Evolutionary conservation across 92 coral and sea anemone species (phyloP).

Genomic region (Meandrina meandrites): DNA sequence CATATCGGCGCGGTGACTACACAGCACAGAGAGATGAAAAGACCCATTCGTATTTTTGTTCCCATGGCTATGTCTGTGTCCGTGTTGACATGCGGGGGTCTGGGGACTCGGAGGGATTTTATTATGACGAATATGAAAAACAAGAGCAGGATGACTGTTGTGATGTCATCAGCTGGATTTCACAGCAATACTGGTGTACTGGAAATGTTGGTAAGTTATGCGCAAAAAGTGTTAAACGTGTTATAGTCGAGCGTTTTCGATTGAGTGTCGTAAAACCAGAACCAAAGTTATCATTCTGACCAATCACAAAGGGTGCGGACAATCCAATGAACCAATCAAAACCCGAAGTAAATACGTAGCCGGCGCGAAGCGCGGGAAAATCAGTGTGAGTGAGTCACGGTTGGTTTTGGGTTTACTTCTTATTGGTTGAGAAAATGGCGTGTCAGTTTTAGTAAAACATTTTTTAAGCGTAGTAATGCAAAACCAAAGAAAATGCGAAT

Average conservation of each 20-base stretch:
- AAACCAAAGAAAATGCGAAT: too few relatives aligned
- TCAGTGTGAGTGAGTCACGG: too few relatives aligned
- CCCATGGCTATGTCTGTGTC: constrained; percentile 78
- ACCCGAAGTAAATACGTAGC: too few relatives aligned
- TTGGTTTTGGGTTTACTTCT: too few relatives aligned
- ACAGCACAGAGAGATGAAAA: constrained; percentile 65
- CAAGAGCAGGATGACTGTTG: constrained; percentile 87
- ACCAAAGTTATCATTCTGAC: too few relatives aligned
- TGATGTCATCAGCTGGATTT: constrained; percentile 83
- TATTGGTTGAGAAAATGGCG: too few relatives aligned
- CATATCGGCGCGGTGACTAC: constrained; percentile 77
- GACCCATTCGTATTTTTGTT: constrained; percentile 61
- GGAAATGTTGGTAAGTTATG: constrained; percentile 72
- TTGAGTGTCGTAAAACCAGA: neutral
- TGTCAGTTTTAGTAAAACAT: too few relatives aligned
- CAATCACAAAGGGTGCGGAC: too few relatives aligned
- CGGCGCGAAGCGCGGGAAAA: too few relatives aligned
- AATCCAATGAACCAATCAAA: too few relatives aligned
- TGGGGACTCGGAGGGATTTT: constrained; percentile 84
- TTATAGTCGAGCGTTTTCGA: neutral
- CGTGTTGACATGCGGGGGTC: constrained; percentile 90
- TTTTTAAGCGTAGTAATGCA: too few relatives aligned
- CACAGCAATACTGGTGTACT: constrained; percentile 76
- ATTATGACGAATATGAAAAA: constrained; percentile 71
- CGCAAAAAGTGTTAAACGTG: neutral